Evolutionary conservation across 2,888 invertebrate genomes (phyloP), one percentile per base, ranked within the genome.

Genomic region (Notodonta dromedarius): DNA sequence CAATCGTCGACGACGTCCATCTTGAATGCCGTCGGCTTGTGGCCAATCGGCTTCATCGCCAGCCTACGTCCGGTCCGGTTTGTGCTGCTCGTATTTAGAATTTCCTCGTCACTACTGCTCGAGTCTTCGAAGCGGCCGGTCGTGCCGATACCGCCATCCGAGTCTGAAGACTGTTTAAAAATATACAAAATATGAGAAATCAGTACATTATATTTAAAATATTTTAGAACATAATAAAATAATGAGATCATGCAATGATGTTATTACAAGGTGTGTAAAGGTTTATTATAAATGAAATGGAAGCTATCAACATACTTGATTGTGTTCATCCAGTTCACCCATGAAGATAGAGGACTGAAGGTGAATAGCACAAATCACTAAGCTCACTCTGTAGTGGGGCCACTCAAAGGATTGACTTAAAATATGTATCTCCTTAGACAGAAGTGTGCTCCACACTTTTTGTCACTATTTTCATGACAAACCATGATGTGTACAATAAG

Each of bases 31-130:
- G 84, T 87, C 16, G 86, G 84, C 63, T 87, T 89, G 57, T 78
- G 84, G 62, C 88, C 87, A 69, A 91, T 87, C 16, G 88, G 87
- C 75, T 90, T 90, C 88, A 93, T 91, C 12, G 93, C 88, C 55
- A 93, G 85, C 13, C 92, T 84, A 51, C 84, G 86, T 69, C 86
- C 85, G 58, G 80, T 79, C 63, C 82, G 78, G 64, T 81, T 80
- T 66, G 82, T 78, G 74, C 83, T 75, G 76, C 86, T 88, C 58
- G 87, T 82, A 77, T 88, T 87, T 63, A 88, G 74, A 69, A 91
- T 88, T 53, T 93, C 91, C 54, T 93, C 93, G 70, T 92, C 93
- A 82, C 90, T 87, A 72, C 90, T 90, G 79, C 91, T 92, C 12
- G 90, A 90, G 65, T 84, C 88, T 61, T 91, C 86, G 76, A 87